Percentiles rank a stretch among this genome's conserved stretches.
Evolutionary conservation across 2,113 vertebrate species (phyloP).

Genomic region (Ramphastos sulfuratus): DNA sequence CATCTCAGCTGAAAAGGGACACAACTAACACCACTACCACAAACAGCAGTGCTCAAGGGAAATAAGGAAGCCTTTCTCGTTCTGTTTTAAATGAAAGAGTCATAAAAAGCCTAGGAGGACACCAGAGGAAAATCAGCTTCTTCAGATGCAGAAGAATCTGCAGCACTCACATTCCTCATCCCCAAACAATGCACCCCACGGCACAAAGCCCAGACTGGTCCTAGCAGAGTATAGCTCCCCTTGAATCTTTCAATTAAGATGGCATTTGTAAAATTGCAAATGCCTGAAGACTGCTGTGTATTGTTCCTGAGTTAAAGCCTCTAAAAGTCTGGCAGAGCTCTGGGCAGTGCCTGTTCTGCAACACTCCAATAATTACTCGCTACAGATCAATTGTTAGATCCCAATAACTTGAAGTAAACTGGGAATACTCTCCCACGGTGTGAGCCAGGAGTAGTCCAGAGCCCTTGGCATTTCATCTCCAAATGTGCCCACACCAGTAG

Average conservation of each 20-base stretch:
- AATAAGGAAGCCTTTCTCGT: background rate
- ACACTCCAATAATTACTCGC: background rate
- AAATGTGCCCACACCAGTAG: background rate
- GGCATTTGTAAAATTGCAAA: conserved; percentile 31
- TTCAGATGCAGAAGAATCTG: conserved; percentile 44
- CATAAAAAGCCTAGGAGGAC: conserved; percentile 23
- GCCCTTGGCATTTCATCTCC: background rate
- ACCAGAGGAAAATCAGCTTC: conserved; percentile 14
- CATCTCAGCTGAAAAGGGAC: background rate
- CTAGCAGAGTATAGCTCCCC: background rate
- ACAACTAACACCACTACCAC: background rate
- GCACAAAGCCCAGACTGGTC: conserved; percentile 30
- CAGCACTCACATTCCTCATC: conserved; percentile 48
- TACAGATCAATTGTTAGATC: background rate
- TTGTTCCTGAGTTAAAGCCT: background rate
- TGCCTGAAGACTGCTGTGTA: conserved; percentile 1
- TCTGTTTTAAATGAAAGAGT: conserved; percentile 6
- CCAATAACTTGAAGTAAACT: background rate
- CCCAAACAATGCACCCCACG: conserved; percentile 43
- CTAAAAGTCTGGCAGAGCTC: background rate
- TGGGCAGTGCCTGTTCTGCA: background rate
- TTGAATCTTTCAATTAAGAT: conserved; percentile 50
- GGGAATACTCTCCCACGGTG: background rate
- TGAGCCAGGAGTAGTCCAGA: background rate
- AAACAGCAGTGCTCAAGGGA: background rate